Base-by-base conservation (phyloP, 2,113 vertebrate species). In the Neotoma lepida region DNA sequence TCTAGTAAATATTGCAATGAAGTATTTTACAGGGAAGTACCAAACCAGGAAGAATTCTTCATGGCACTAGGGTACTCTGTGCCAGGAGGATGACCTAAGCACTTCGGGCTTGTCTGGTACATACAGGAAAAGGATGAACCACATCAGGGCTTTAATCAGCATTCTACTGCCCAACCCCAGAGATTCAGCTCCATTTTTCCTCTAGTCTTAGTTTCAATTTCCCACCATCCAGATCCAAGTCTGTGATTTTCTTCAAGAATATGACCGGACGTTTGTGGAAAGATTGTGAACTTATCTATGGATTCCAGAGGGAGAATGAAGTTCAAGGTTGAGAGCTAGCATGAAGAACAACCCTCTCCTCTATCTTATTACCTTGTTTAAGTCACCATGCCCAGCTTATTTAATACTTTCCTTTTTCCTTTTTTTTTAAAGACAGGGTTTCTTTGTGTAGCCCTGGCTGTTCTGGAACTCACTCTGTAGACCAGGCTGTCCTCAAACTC, bases 1-100 rank as follows among this genome's bases (percentile, higher is more conserved):
- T 76, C 84, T 56, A 87, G 41, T 88, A 96, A 96, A 85, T 95
- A 74, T 90, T 94, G 89, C 91, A 95, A 74, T 77, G 71, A 84
- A 73, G 18, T 7, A 35, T 90, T 68, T 89, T 89, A 24, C 61
- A 41, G 35, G 64, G 51, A 92, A 58, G 76, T 46, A 18, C 14
- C 4, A 3, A 63, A 88, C 82, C 92, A 80, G 95, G 94, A 95
- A 97, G 86, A 39, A 86, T 86, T 51, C 46, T 70, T 63, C 14
- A 17, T 80, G 70, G n/a, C 13, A 2, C 33, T 28, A 77, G 70
- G 49, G 35, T 35, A 8, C 81, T 80, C 2, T 20, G 61, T 44
- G n/a, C 89, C 46, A 44, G 56, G n/a, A 41, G 28, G 17, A 70
- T 64, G 89, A 80, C 30, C 68, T 73, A 78, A 2, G 26, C 14